Conservation (phyloP, 2,797 vertebrate species). For the Tangara arthus region DNA sequence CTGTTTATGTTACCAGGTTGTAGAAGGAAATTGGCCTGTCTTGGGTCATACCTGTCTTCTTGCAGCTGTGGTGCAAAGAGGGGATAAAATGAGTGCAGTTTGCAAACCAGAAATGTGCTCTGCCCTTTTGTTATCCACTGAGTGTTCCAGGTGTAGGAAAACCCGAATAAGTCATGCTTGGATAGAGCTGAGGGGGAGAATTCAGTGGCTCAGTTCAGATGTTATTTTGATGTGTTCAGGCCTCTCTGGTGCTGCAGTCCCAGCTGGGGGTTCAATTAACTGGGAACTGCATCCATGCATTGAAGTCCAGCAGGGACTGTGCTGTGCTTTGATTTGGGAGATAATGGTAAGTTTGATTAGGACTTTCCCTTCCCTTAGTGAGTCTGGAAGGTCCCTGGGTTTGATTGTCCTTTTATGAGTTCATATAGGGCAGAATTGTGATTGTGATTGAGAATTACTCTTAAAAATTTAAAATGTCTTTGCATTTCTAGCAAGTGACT, state of each 20-base stretch:
- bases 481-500: background rate
- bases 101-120: background rate
- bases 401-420: fast-evolving
- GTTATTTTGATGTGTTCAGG: background rate
- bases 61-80: background rate
- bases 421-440: background rate
- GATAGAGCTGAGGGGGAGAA: background rate
- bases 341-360: background rate
- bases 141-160: background rate
- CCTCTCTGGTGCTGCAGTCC: background rate
- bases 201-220: background rate
- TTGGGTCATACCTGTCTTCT: background rate
- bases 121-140: background rate
- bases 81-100: background rate
- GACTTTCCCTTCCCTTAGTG: background rate
- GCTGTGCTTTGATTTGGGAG: background rate
- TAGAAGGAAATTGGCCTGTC: background rate
- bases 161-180: background rate
- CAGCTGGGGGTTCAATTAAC: background rate
- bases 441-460: background rate
- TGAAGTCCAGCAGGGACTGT: background rate
- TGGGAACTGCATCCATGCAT: background rate
- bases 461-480: background rate
- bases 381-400: background rate
- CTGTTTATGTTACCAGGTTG: background rate